Percentiles rank a stretch among this genome's conserved stretches.
These are phyloP conservation scores for Oceanodroma tethys DNA, from an alignment of 2,113 vertebrate genomes.

Conservation along the genomic window DNA sequence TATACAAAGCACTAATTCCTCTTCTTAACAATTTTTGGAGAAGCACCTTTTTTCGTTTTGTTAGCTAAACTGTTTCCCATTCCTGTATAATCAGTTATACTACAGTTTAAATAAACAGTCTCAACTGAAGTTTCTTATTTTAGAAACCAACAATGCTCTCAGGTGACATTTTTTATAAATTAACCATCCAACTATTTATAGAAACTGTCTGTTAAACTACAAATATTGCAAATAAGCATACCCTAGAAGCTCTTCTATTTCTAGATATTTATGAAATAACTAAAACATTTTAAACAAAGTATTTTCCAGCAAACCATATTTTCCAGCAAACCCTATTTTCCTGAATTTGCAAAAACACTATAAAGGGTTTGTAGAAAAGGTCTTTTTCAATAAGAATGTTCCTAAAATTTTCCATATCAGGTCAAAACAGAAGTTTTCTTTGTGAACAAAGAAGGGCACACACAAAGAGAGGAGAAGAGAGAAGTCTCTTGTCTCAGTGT, in stretches of 20 bases:
- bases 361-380: background rate
- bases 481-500: background rate
- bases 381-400: background rate
- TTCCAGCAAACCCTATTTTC: background rate
- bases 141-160: background rate
- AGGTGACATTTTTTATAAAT: conserved; percentile 20
- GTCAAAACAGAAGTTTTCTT: background rate
- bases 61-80: background rate
- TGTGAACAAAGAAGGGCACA: background rate
- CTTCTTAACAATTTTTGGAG: background rate
- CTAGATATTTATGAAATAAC: conserved; percentile 6
- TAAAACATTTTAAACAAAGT: background rate
- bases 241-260: background rate
- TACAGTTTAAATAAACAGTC: background rate
- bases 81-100: background rate
- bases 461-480: background rate
- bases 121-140: background rate
- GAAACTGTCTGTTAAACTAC: background rate
- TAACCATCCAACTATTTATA: background rate
- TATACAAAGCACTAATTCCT: background rate
- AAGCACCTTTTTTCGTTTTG: background rate
- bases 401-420: background rate
- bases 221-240: background rate
- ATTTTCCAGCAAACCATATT: background rate
- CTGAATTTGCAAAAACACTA: background rate